Evolutionary conservation across 2,113 vertebrate genomes (phyloP), one percentile per base, ranked within the genome.

Genomic region (Percopsis transmontana): DNA sequence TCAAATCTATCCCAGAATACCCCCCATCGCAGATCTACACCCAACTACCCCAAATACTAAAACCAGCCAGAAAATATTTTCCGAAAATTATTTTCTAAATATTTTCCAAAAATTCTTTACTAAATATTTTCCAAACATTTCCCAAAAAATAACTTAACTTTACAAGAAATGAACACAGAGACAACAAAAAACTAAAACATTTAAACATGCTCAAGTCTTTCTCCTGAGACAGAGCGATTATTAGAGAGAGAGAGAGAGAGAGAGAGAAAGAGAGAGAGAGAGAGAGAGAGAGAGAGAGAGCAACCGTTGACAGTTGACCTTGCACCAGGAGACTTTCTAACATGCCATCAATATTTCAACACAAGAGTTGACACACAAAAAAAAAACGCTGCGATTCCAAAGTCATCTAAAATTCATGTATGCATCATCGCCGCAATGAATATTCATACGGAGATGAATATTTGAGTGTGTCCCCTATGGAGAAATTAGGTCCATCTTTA

Each of bases 201-300:
- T n/a, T n/a, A n/a, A n/a, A n/a, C n/a, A n/a, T n/a, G 15, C 23
- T 41, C 23, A 7, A 48, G 19, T 41, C 27, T 24, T 62, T 44
- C 63, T 20, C 47, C 47, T 62, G 51, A 24, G 33, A 54, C 40
- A 67, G 40, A 41, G 40, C 5, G 40, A 41, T n/a, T n/a, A 45
- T 10, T 16, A 16, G 42, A 59, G 16, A 53, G 4, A 51, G 44
- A 44, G 15, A 18, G 21, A 41, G 42, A 68, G 21, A 16, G 27
- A 33, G 27, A 33, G 27, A 33, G 8, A 33, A 33, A 7, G 27
- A 57, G 21, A 52, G 47, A 47, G 24, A 62, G 14, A 44, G 47
- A 60, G 39, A 55, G 20, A 55, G 47, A 19, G 39, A 42, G 27
- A 41, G 16, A 14, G 39, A 19, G n/a, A n/a, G 48, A 38, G 41